Percentiles rank a stretch among this genome's conserved stretches.
These are phyloP conservation scores for Synergus japonicus DNA, from an alignment of 2,888 invertebrate genomes.

Conservation along the genomic window DNA sequence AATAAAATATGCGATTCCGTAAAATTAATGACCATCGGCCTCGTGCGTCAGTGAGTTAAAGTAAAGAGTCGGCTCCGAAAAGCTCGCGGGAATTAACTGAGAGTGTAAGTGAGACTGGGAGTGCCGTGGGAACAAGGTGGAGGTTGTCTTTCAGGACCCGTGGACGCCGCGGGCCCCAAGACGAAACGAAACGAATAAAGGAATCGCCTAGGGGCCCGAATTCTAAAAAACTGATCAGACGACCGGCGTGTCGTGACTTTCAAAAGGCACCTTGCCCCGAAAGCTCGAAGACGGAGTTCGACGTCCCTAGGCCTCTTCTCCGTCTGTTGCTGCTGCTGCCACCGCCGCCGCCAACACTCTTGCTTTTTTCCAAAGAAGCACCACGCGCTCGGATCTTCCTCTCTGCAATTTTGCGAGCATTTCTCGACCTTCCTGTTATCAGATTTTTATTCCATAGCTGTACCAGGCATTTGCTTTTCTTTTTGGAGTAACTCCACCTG, in stretches of 20 bases:
- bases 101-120: slow-evolving; percentile 62
- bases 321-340: slow-evolving; percentile 30
- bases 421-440: not conserved
- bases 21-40: slow-evolving; percentile 69
- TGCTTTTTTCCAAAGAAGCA: not conserved
- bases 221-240: not conserved
- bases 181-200: slow-evolving; percentile 56
- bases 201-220: slow-evolving; percentile 31
- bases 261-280: not conserved
- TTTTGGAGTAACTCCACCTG: slow-evolving; percentile 6
- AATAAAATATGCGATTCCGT: slow-evolving; percentile 71
- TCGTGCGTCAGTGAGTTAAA: slow-evolving; percentile 62
- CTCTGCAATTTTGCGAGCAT: not conserved
- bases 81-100: slow-evolving; percentile 55
- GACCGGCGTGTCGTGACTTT: slow-evolving; percentile 11
- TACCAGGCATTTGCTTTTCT: not conserved
- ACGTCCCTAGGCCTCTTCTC: not conserved
- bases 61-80: slow-evolving; percentile 53
- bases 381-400: slow-evolving; percentile 11
- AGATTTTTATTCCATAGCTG: not conserved
- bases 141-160: slow-evolving; percentile 68
- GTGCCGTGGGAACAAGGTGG: slow-evolving; percentile 67
- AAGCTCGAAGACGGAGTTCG: slow-evolving; percentile 28
- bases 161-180: slow-evolving; percentile 68
- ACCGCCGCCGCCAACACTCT: slow-evolving; percentile 23